These are phyloP conservation scores for Hipposideros larvatus DNA, from an alignment of 2,797 vertebrate genomes.

Conservation along the genomic window DNA sequence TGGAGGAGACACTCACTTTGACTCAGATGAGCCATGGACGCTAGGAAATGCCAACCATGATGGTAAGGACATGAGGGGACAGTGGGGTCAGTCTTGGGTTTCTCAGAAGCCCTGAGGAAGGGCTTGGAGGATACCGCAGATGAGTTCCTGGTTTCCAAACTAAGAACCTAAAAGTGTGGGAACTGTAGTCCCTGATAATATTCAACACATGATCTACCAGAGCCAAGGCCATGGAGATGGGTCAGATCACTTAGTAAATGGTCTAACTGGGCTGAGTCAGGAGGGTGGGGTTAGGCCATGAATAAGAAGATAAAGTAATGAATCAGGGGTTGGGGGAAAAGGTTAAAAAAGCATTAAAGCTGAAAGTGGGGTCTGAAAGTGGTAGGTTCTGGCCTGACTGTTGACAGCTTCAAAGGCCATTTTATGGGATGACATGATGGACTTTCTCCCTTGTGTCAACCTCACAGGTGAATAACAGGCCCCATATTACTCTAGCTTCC, in stretches of 20 bases:
- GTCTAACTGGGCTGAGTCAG: background rate
- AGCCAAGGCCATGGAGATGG: background rate
- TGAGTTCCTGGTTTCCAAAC: background rate
- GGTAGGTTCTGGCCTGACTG: background rate
- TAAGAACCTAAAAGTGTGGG: constrained; percentile 26
- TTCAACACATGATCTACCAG: background rate
- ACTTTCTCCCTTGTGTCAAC: background rate
- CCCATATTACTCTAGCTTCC: background rate
- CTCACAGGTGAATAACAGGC: background rate
- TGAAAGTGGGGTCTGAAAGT: background rate
- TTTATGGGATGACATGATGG: background rate
- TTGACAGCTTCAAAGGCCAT: background rate
- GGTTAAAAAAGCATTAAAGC: background rate
- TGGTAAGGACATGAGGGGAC: constrained; percentile 88
- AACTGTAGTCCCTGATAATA: background rate
- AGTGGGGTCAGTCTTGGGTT: background rate
- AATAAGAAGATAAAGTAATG: constrained; percentile 22
- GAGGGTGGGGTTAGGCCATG: background rate
- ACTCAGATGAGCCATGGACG: constrained; percentile 98
- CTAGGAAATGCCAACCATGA: constrained; percentile 97
- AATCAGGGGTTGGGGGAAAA: constrained; percentile 32
- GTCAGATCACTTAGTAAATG: background rate
- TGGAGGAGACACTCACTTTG: constrained; percentile 98
- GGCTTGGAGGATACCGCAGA: background rate
- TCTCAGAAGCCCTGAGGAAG: background rate